Evolutionary conservation across 2,797 vertebrate species (phyloP).

Genomic region (Nyctalus aviator): DNA sequence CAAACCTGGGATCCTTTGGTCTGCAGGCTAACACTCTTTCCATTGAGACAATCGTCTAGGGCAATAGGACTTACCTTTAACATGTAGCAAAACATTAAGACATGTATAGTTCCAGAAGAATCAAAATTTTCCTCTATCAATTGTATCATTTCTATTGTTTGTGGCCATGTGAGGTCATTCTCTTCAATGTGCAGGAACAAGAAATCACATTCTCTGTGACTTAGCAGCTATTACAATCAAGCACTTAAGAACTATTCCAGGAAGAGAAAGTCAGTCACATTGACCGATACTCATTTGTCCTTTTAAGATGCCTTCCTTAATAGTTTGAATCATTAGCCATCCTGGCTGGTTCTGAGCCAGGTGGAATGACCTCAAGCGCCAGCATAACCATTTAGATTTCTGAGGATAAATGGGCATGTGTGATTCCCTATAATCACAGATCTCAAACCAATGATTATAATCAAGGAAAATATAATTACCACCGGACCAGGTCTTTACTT

Average conservation of each 20-base stretch:
- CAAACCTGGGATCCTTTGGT: too few relatives aligned
- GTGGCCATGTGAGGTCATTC: not conserved
- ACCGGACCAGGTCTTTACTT: not conserved
- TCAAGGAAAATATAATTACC: not conserved
- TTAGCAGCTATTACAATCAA: constrained; percentile 17
- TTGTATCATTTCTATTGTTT: not conserved
- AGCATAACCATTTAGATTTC: not conserved
- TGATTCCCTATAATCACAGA: not conserved
- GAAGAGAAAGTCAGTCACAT: not conserved
- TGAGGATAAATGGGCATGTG: not conserved
- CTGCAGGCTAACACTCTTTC: too few relatives aligned
- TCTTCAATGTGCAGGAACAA: not conserved
- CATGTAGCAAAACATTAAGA: not conserved
- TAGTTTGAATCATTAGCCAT: not conserved
- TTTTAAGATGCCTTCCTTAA: not conserved
- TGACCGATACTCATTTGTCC: not conserved
- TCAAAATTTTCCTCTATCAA: not conserved
- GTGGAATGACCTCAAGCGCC: not conserved
- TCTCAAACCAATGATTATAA: not conserved
- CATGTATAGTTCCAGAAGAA: not conserved
- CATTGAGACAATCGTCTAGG: too few relatives aligned
- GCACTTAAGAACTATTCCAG: constrained; percentile 25
- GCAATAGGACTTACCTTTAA: not conserved
- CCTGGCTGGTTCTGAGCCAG: not conserved
- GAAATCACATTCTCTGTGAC: not conserved